Percentiles rank a stretch among this genome's conserved stretches.
Evolutionary conservation across 2,888 invertebrate genomes (phyloP).

Genomic region (Orchesellides sinensis): DNA sequence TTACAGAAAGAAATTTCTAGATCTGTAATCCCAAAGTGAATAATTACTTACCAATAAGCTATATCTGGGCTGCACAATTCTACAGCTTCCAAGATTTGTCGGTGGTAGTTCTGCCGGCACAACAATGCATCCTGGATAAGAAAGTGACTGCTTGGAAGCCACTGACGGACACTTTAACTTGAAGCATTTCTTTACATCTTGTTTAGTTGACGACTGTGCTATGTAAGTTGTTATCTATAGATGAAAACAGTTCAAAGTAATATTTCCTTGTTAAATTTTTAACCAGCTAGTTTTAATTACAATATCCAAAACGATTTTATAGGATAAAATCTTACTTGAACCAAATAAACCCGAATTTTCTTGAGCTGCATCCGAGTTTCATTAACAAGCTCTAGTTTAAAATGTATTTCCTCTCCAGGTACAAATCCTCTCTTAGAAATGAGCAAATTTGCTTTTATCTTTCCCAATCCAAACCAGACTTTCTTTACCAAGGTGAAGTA

Average conservation of each 20-base stretch:
- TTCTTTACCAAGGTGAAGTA: constrained; percentile 57
- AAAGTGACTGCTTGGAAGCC: constrained; percentile 29
- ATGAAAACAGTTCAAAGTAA: background rate
- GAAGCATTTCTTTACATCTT: constrained; percentile 48
- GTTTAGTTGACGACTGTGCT: constrained; percentile 52
- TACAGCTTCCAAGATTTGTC: constrained; percentile 57
- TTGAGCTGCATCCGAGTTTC: constrained; percentile 52
- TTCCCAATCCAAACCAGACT: constrained; percentile 61
- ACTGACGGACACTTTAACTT: constrained; percentile 63
- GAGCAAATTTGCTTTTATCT: constrained; percentile 38
- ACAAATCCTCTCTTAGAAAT: constrained; percentile 51
- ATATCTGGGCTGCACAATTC: constrained; percentile 62
- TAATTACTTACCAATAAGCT: constrained; percentile 49
- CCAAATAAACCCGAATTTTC: constrained; percentile 60
- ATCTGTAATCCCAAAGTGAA: background rate
- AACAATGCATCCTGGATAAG: constrained; percentile 49
- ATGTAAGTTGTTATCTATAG: constrained; percentile 62
- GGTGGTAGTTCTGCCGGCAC: constrained; percentile 60
- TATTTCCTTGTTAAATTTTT: background rate
- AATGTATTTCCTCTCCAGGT: constrained; percentile 58
- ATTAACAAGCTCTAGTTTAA: constrained; percentile 60
- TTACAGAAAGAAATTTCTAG: too few relatives aligned
- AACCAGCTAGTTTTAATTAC: too few relatives aligned
- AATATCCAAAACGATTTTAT: too few relatives aligned
- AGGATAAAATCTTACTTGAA: constrained; percentile 60